These are phyloP conservation scores for Trachymyrmex septentrionalis DNA, from an alignment of 1,140 invertebrate genomes.

Conservation along the genomic window DNA sequence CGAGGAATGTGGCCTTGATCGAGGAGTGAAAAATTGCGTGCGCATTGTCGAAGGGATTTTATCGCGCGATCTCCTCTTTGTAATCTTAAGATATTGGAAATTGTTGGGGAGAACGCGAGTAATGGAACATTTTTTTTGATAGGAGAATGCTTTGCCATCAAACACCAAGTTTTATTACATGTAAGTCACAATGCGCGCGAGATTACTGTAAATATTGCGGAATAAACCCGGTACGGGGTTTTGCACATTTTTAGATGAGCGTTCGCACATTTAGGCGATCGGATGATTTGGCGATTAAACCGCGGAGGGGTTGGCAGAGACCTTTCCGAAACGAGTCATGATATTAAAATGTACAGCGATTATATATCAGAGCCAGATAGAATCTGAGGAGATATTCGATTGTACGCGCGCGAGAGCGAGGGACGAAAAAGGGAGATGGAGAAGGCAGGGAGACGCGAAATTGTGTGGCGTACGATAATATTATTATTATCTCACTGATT, in stretches of 20 bases:
- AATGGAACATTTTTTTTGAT: background rate
- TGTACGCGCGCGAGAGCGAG: background rate
- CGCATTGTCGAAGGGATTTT: constrained; percentile 41
- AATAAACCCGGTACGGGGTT: constrained; percentile 55
- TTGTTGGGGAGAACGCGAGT: constrained; percentile 8
- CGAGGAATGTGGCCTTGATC: constrained; percentile 57
- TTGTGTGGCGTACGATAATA: constrained; percentile 50
- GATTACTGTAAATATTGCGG: constrained; percentile 71
- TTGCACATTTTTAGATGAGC: constrained; percentile 72
- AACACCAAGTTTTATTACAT: constrained; percentile 71
- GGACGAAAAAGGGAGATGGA: background rate
- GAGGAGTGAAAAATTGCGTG: constrained; percentile 18
- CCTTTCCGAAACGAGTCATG: background rate
- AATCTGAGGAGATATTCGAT: constrained; percentile 3
- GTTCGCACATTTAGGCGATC: constrained; percentile 41
- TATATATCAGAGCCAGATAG: constrained; percentile 33
- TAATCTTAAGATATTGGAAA: constrained; percentile 39
- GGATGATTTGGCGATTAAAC: background rate
- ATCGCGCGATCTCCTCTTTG: constrained; percentile 12
- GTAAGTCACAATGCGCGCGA: constrained; percentile 62
- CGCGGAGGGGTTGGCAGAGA: background rate
- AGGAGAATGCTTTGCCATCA: constrained; percentile 32
- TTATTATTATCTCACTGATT: constrained; percentile 74
- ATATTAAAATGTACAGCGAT: constrained; percentile 62
- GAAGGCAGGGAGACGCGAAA: constrained; percentile 6